Evolutionary conservation across 2,797 vertebrate species (phyloP), one percentile per base, ranked within the genome.

Genomic region (Rhodeus uyekii): DNA sequence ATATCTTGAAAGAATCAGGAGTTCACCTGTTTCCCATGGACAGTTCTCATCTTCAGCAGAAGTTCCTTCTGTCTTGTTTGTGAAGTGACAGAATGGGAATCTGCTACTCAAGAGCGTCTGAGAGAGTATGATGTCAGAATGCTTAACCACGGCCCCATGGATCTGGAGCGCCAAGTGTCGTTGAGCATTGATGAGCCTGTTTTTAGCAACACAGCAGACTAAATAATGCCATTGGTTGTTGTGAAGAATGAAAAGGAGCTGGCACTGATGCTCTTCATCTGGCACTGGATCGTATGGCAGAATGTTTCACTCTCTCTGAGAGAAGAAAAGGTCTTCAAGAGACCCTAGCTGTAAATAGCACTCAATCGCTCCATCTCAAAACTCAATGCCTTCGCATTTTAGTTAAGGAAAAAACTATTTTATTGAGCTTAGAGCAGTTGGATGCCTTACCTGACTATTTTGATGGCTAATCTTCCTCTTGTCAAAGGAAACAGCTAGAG

Each of bases 191-290:
- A 75, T 64, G 71, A 78, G 87, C 84, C 87, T 87, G 80, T 77
- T 90, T 91, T 86, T 86, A 82, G 76, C 36, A 87, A 87, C 87
- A 90, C 89, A 88, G 86, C 85, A 90, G 91, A 74, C 78, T 87
- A 84, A 90, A 93, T 92, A 94, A 94, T 91, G 86, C 89, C 86
- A 85, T 53, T 83, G 42, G 88, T 91, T 94, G 90, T 93, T 92
- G 86, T 83, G 82, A 87, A 87, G 83, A 89, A 91, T 91, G 87
- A 93, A 92, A 89, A 89, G 83, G 76, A 91, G 87, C 86, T 93
- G 92, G 92, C 92, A 89, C 69, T 6, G 46, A 63, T 53, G 84
- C 72, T 72, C 76, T 83, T 87, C 85, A 80, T 72, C 89, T 93
- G 92, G 93, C 92, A 92, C 81, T 90, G 83, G 64, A 89, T 89